phyloP scores from a whole-genome alignment of 35 echinoderm and acorn worm species.

The Diadema setosum region DNA sequence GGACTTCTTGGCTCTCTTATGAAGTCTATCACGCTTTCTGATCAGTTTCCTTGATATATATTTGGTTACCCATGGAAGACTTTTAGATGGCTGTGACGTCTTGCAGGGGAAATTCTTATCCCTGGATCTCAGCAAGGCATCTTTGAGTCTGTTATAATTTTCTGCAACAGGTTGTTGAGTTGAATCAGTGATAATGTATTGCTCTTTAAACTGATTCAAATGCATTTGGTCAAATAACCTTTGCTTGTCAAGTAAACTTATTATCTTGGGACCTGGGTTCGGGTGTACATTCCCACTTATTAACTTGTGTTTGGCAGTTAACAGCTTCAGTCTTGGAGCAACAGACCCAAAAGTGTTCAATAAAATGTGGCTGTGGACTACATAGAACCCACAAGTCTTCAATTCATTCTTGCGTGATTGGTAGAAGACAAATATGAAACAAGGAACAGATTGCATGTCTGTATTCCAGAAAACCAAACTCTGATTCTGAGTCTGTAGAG shows the following conservation, averaged over 20 bases:
- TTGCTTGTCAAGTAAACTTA: not conserved
- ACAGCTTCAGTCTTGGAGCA: slow-evolving; percentile 19
- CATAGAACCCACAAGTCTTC: not conserved
- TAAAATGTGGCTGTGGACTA: not conserved
- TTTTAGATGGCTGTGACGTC: too few relatives aligned
- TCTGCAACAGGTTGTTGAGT: too few relatives aligned
- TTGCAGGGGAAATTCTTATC: too few relatives aligned
- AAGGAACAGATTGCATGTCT: not conserved
- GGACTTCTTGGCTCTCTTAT: too few relatives aligned
- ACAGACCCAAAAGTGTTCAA: not conserved
- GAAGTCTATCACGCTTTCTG: too few relatives aligned
- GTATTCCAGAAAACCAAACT: not conserved
- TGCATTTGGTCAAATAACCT: not conserved
- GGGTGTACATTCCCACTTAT: slow-evolving; percentile 48
- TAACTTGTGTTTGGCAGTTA: slow-evolving; percentile 7
- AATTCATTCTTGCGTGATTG: not conserved
- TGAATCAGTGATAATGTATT: not conserved
- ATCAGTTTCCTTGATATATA: too few relatives aligned
- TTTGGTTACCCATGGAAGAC: too few relatives aligned
- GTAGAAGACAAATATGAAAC: slow-evolving; percentile 11
- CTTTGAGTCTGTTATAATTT: too few relatives aligned
- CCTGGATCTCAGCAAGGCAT: too few relatives aligned
- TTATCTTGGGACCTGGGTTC: slow-evolving; percentile 7
- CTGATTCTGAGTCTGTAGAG: not conserved
- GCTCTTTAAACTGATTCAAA: not conserved